Base-by-base conservation (phyloP, 2,888 invertebrate genomes). In the Carterocephalus palaemon region DNA sequence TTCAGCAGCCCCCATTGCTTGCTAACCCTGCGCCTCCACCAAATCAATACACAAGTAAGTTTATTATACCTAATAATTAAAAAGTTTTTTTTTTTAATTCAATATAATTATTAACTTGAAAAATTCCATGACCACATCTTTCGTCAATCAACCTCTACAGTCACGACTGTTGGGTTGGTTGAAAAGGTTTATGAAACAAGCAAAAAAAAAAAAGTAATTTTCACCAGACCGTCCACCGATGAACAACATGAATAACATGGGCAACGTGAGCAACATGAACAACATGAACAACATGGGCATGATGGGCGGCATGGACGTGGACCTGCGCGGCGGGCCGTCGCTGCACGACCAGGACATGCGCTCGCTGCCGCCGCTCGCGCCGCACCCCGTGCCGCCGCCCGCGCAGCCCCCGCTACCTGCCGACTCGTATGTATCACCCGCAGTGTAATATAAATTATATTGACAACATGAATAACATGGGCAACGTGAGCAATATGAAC, bases 271-370 rank as follows among this genome's bases (percentile, higher is more conserved):
- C 32, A 12, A 12, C 32, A 32, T 38, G 48, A 15, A 32, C 22
- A 12, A 22, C 22, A 37, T 43, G 45, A 26, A 34, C 23, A 43
- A 43, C 15, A 34, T 36, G 40, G 15, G 10, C 12, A 12, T 24
- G 12, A 36, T 48, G 41, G 50, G 39, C 8, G 54, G 37, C 32
- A 57, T 62, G 37, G 81, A 83, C 57, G 75, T 82, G 52, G 83
- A 83, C 54, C 59, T 83, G 38, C 80, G 83, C 40, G 64, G 75
- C 0, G 31, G 36, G n/a, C 53, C 57, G 9, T 36, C 54, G 47
- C 81, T 91, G 72, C 68, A 89, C 31, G 95, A 95, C 77, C 94
- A 94, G 75, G 95, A 95, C 74, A 91, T 95, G 89, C 88, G 95
- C 52, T 89, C 90, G 37, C 70, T 80, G 65, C 84, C 81, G 45